These are phyloP conservation scores for Petaurus breviceps DNA, from an alignment of 2,113 vertebrate genomes.

Conservation along the genomic window DNA sequence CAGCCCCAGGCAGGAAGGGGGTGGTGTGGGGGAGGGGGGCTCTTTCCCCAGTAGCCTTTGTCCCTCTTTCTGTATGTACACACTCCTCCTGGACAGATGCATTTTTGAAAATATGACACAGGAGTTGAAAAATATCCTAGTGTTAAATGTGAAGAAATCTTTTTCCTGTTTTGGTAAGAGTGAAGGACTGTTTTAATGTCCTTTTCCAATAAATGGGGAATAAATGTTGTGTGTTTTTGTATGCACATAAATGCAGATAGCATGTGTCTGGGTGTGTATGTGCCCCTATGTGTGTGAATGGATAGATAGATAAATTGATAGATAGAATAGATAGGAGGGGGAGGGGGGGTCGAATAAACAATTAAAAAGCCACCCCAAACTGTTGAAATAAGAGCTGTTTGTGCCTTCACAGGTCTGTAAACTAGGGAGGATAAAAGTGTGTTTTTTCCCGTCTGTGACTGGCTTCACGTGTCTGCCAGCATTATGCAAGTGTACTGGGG, in stretches of 20 bases:
- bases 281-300: not conserved
- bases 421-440: constrained; percentile 85
- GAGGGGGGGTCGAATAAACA: constrained; percentile 80
- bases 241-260: not conserved
- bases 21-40: not conserved
- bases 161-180: constrained; percentile 82
- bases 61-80: constrained; percentile 74
- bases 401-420: constrained; percentile 84
- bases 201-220: constrained; percentile 82
- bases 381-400: constrained; percentile 83
- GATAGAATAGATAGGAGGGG: not conserved
- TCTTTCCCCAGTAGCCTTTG: constrained; percentile 70
- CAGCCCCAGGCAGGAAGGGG: constrained; percentile 47
- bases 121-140: constrained; percentile 81
- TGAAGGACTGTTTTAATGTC: constrained; percentile 82
- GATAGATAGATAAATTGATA: not conserved
- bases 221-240: constrained; percentile 59
- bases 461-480: constrained; percentile 85
- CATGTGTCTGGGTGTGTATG: too few relatives aligned
- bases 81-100: constrained; percentile 51
- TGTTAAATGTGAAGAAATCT: constrained; percentile 78
- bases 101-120: constrained; percentile 78
- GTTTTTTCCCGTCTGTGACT: constrained; percentile 85
- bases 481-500: constrained; percentile 83
- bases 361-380: constrained; percentile 85